Evolutionary conservation across 2,113 vertebrate species (phyloP).

Genomic region (Corynorhinus townsendii): DNA sequence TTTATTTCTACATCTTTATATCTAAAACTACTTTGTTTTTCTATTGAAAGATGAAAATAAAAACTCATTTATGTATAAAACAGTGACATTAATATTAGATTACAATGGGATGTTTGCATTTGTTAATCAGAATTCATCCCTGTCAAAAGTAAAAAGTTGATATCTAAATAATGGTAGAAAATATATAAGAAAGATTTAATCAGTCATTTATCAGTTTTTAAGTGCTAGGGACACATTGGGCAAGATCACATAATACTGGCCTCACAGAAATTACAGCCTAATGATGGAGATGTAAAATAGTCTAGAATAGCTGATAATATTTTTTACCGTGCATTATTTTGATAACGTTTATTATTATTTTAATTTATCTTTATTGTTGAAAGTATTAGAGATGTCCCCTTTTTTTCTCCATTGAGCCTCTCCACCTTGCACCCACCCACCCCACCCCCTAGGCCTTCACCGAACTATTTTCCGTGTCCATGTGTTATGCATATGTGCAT

Average conservation of each 20-base stretch:
- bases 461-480: no score
- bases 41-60: not conserved
- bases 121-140: slow-evolving; percentile 21
- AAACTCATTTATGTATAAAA: not conserved
- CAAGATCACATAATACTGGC: not conserved
- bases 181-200: not conserved
- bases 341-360: no score
- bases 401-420: no score
- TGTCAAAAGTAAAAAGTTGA: not conserved
- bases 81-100: slow-evolving; percentile 8
- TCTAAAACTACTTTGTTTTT: not conserved
- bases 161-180: slow-evolving; percentile 3
- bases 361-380: no score
- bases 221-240: not conserved
- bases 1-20: not conserved
- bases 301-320: not conserved
- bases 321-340: no score
- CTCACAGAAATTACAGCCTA: not conserved
- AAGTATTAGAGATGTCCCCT: no score
- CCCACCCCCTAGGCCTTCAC: no score
- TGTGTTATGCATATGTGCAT: no score
- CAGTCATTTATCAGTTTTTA: not conserved
- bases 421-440: no score
- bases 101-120: not conserved
- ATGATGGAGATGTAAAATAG: not conserved